Base-by-base conservation (phyloP, 2,888 invertebrate genomes). In the Bombylius discolor region DNA sequence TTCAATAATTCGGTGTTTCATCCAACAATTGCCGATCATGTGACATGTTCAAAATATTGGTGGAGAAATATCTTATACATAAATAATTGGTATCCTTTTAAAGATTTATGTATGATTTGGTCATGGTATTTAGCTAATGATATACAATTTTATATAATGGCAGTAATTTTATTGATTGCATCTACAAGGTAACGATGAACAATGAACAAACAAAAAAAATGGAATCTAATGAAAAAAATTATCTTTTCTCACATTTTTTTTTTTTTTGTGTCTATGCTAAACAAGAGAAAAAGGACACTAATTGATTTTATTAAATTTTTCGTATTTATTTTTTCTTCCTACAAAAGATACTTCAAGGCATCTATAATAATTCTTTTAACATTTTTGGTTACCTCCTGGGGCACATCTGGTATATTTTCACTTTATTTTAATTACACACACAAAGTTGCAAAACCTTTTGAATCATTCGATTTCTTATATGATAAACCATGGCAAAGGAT, bases 401-500 rank as follows among this genome's bases (percentile, higher is more conserved):
- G 81, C 55, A 81, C 84, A 12, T 84, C 88, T 12, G 87, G 87
- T 64, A 77, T 84, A 62, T 80, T 89, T 59, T 87, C 89, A 1
- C 80, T 86, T 66, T 80, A 81, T 72, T 81, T 84, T 70, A 81
- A 87, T 64, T 89, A 88, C 69, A 80, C 81, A 52, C 84, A 84
- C 51, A 77, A 85, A 62, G 85, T 89, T 57, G 83, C 88, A 63
- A 83, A 87, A 66, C 89, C 89, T 1, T 89, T 89, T 65, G 87
- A 87, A 62, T 81, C 89, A 66, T 89, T 89, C 70, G 87, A 89
- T 71, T 82, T 85, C 61, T 75, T 89, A 8, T 89, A 89, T 68
- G 88, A 89, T 71, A 89, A 89, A 65, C 89, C 89, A 9, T 89
- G 89, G 89, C 79, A 87, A 60, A 78, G 89, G 64, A 82, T 88